Percentiles rank a stretch among this genome's conserved stretches.
phyloP scores from a whole-genome alignment of 2,797 vertebrate genomes.

The Clarias platycephalus region DNA sequence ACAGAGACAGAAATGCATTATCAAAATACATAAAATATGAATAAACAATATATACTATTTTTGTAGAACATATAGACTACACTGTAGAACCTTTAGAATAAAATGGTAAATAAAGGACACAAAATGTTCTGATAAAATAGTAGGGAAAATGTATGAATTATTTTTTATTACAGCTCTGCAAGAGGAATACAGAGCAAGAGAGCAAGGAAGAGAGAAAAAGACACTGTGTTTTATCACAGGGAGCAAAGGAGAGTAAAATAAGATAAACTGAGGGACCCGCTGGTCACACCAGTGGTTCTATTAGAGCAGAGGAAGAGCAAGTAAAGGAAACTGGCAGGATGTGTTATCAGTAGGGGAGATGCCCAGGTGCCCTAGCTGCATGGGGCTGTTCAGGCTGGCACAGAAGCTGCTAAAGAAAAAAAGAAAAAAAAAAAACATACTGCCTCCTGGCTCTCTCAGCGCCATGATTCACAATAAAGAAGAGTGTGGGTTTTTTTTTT shows the following conservation, averaged over 20 bases:
- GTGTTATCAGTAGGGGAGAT: slow-evolving; percentile 18
- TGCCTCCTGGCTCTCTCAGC: slow-evolving; percentile 30
- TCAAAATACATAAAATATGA: neutral
- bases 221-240: neutral
- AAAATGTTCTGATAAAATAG: neutral
- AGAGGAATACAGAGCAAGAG: neutral
- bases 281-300: slow-evolving; percentile 18
- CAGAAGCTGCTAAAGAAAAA: neutral
- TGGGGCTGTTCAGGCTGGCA: slow-evolving; percentile 27
- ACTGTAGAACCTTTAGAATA: neutral
- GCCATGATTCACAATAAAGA: slow-evolving; percentile 25
- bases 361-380: slow-evolving; percentile 38
- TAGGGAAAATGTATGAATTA: neutral
- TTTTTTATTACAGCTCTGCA: neutral
- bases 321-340: slow-evolving; percentile 27
- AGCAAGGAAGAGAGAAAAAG: no score
- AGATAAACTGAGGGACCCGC: neutral
- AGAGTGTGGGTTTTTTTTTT: slow-evolving; percentile 11
- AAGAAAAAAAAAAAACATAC: slow-evolving; percentile 42
- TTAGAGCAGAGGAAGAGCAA: slow-evolving; percentile 3
- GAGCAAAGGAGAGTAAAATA: neutral
- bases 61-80: no score
- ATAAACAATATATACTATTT: neutral
- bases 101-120: neutral
- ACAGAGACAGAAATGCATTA: neutral